Conservation (phyloP, 2,888 invertebrate species). For the Dorcus parallelipipedus region DNA sequence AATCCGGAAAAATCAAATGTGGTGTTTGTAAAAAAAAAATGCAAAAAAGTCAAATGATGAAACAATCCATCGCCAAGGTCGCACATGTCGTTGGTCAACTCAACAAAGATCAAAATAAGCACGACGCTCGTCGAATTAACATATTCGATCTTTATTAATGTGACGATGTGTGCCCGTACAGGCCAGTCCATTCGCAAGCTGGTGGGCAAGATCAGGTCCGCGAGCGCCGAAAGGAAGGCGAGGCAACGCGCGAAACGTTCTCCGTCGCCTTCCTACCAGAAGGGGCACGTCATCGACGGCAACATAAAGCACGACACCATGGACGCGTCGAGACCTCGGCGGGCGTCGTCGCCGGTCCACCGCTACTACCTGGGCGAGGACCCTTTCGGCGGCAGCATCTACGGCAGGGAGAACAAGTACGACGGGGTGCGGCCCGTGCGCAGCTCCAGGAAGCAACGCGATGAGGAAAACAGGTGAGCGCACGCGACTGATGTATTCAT, state of each 20-base stretch:
- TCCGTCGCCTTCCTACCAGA: slow-evolving; percentile 57
- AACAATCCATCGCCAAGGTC: too few relatives aligned
- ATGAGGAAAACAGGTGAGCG: slow-evolving; percentile 52
- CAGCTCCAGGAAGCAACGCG: slow-evolving; percentile 39
- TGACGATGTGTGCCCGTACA: slow-evolving; percentile 44
- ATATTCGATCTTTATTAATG: not conserved
- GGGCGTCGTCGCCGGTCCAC: slow-evolving; percentile 55
- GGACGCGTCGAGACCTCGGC: not conserved
- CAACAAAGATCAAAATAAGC: not conserved
- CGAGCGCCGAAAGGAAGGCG: slow-evolving; percentile 64
- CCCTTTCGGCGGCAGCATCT: slow-evolving; percentile 79
- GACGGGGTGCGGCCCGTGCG: slow-evolving; percentile 59
- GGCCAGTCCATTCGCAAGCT: slow-evolving; percentile 79
- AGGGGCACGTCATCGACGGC: slow-evolving; percentile 55
- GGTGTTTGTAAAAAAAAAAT: too few relatives aligned
- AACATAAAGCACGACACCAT: slow-evolving; percentile 45
- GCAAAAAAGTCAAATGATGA: too few relatives aligned
- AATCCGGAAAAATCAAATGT: too few relatives aligned
- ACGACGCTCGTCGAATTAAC: not conserved
- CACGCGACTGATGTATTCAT: not conserved
- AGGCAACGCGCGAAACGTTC: slow-evolving; percentile 58
- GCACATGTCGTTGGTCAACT: too few relatives aligned
- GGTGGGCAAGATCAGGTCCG: slow-evolving; percentile 78
- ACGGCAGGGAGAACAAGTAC: slow-evolving; percentile 81
- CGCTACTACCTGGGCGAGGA: slow-evolving; percentile 84